Evolutionary conservation across 2,113 vertebrate species (phyloP).

Genomic region (Nycticorax nycticorax): DNA sequence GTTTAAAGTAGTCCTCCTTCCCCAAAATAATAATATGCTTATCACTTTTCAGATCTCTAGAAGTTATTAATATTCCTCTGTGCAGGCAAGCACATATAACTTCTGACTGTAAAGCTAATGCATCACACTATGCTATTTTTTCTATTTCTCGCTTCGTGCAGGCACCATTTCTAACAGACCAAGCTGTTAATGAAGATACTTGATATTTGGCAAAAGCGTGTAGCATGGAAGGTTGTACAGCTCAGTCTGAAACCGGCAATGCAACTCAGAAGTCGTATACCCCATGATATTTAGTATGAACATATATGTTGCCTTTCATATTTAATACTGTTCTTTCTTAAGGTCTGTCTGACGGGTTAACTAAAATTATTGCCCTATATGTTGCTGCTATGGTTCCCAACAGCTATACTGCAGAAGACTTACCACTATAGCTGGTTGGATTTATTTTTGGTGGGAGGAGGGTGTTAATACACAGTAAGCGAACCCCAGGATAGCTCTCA

Average conservation of each 20-base stretch:
- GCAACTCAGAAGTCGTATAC: background rate
- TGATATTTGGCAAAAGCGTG: background rate
- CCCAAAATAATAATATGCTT: background rate
- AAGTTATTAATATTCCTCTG: background rate
- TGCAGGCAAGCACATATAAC: background rate
- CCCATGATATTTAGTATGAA: background rate
- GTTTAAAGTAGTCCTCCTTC: background rate
- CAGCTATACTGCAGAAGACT: background rate
- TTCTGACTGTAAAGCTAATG: background rate
- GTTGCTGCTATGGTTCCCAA: background rate
- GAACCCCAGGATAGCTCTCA: background rate
- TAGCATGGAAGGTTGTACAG: background rate
- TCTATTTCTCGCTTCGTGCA: background rate
- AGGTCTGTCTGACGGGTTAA: background rate
- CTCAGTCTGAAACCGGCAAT: background rate
- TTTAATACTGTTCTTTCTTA: background rate
- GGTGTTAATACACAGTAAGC: background rate
- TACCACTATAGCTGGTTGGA: background rate
- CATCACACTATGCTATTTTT: background rate
- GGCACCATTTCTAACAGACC: background rate
- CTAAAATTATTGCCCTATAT: background rate
- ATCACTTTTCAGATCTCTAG: background rate
- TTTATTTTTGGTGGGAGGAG: background rate
- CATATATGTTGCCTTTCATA: background rate
- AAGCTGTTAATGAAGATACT: background rate